Evolutionary conservation across 1,140 invertebrate genomes (phyloP).

Genomic region (Mya arenaria): DNA sequence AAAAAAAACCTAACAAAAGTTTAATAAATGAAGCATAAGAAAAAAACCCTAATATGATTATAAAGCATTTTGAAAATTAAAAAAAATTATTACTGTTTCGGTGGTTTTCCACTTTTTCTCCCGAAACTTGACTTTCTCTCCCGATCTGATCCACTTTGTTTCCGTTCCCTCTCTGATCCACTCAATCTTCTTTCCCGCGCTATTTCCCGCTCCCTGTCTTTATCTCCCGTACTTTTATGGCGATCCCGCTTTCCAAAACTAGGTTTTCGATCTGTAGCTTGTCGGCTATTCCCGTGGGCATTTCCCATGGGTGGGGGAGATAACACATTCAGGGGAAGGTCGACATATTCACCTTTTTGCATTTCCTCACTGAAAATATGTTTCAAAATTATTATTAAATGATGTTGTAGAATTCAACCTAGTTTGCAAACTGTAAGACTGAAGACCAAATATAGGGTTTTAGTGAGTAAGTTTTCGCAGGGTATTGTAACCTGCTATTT

Average conservation of each 20-base stretch:
- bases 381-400: too few relatives aligned
- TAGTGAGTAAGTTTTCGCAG: too few relatives aligned
- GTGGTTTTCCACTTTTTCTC: slow-evolving; percentile 24
- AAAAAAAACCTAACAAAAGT: too few relatives aligned
- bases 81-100: slow-evolving; percentile 49
- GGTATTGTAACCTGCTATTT: too few relatives aligned
- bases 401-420: too few relatives aligned
- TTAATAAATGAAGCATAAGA: too few relatives aligned
- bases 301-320: slow-evolving; percentile 2
- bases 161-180: not conserved
- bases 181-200: not conserved
- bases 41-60: too few relatives aligned
- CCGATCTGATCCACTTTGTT: not conserved
- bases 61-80: too few relatives aligned
- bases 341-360: slow-evolving; percentile 15
- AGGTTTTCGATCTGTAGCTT: not conserved
- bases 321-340: slow-evolving; percentile 17
- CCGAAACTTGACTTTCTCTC: slow-evolving; percentile 16
- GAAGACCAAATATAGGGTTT: too few relatives aligned
- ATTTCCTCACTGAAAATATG: too few relatives aligned
- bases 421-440: too few relatives aligned
- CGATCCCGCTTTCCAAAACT: slow-evolving; percentile 33
- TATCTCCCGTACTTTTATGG: not conserved
- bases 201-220: not conserved
- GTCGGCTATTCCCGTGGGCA: not conserved